Percentiles rank a stretch among this genome's conserved stretches.
Evolutionary conservation across 2,888 invertebrate genomes (phyloP).

Genomic region (Cremastobaeus sp.): DNA sequence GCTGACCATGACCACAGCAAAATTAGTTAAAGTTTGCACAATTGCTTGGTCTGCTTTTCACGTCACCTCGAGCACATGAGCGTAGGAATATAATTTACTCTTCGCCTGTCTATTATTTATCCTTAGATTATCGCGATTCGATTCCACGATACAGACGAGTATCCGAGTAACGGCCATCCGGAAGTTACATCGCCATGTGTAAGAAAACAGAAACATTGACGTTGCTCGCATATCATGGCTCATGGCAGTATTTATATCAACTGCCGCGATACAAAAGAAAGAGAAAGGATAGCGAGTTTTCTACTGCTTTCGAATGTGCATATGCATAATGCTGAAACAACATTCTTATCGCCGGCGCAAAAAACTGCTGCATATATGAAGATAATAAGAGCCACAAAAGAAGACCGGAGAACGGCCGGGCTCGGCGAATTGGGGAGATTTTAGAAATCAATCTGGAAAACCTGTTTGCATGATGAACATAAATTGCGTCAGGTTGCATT

Average conservation of each 20-base stretch:
- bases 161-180: conserved; percentile 55
- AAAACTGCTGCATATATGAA: conserved; percentile 27
- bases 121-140: conserved; percentile 41
- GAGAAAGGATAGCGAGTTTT: conserved; percentile 47
- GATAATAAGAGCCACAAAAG: conserved; percentile 28
- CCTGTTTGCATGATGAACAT: too few relatives aligned
- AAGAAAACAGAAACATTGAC: conserved; percentile 45
- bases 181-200: conserved; percentile 41
- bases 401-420: too few relatives aligned
- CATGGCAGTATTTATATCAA: conserved; percentile 42
- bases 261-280: conserved; percentile 40
- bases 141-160: conserved; percentile 38
- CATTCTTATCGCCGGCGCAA: conserved; percentile 33
- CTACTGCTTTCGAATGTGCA: conserved; percentile 48
- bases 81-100: background rate
- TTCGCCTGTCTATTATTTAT: conserved; percentile 18
- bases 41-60: too few relatives aligned
- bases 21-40: too few relatives aligned
- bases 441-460: too few relatives aligned
- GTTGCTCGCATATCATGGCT: conserved; percentile 44
- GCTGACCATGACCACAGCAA: too few relatives aligned
- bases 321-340: conserved; percentile 43
- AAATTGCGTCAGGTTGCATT: too few relatives aligned
- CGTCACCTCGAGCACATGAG: too few relatives aligned
- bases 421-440: too few relatives aligned